Evolutionary conservation across 2,797 vertebrate genomes (phyloP).

Genomic region (Euthynnus affinis): DNA sequence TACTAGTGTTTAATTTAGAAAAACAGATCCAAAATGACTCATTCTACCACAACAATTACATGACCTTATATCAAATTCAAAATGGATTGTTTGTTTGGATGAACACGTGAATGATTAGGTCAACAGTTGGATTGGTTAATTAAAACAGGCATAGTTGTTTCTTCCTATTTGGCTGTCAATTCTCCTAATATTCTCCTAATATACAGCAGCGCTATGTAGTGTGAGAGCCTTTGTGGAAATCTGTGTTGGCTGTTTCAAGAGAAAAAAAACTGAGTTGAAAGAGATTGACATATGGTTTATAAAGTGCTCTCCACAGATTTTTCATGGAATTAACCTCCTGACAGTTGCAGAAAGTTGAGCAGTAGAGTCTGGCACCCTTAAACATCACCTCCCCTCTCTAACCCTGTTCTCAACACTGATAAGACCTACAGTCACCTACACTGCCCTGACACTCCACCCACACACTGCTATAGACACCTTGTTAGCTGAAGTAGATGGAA

Average conservation of each 20-base stretch:
- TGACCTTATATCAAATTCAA: slow-evolving; percentile 1
- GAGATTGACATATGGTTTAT: slow-evolving; percentile 36
- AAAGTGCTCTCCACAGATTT: slow-evolving; percentile 47
- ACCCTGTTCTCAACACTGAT: slow-evolving; percentile 44
- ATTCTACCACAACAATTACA: slow-evolving; percentile 6
- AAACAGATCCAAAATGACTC: slow-evolving; percentile 28
- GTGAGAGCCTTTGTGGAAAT: slow-evolving; percentile 15
- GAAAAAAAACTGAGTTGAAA: slow-evolving; percentile 19
- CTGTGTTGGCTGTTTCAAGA: not conserved
- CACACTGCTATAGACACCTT: slow-evolving; percentile 37
- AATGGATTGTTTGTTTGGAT: slow-evolving; percentile 15
- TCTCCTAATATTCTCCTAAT: not conserved
- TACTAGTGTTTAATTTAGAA: slow-evolving; percentile 52
- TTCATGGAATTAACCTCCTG: slow-evolving; percentile 66
- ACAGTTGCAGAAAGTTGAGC: slow-evolving; percentile 59
- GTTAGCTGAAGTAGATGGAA: slow-evolving; percentile 39
- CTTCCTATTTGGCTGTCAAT: slow-evolving; percentile 12
- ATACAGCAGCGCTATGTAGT: not conserved
- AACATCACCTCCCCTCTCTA: slow-evolving; percentile 26
- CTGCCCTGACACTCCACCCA: slow-evolving; percentile 60
- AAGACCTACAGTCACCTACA: slow-evolving; percentile 57
- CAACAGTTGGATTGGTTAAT: slow-evolving; percentile 32
- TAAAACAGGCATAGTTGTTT: slow-evolving; percentile 11
- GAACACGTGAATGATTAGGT: slow-evolving; percentile 26
- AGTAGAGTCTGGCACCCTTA: slow-evolving; percentile 43